Evolutionary conservation across 2,797 vertebrate species (phyloP).

Genomic region (Babyrousa celebensis): DNA sequence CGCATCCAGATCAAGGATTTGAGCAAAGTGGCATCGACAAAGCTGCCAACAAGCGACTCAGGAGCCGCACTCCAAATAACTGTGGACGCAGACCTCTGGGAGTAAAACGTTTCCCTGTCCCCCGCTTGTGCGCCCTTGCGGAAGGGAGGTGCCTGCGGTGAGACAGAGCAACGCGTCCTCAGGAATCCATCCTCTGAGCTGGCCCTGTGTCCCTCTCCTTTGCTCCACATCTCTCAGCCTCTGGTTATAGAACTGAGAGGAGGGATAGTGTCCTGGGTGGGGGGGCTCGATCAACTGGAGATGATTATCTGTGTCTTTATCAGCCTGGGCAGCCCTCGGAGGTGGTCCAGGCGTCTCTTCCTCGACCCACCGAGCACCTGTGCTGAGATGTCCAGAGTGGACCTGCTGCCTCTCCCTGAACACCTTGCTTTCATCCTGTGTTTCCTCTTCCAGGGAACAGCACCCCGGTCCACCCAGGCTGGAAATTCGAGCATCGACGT

Average conservation of each 20-base stretch:
- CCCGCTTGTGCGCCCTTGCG: accelerated
- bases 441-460: neutral
- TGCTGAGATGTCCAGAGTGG: neutral
- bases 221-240: accelerated
- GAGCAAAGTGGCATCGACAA: neutral
- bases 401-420: neutral
- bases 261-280: accelerated
- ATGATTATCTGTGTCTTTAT: accelerated
- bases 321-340: neutral
- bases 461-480: neutral
- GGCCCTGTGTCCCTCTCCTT: accelerated
- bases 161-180: accelerated
- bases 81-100: accelerated
- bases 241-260: accelerated
- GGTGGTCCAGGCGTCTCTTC: neutral
- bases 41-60: neutral
- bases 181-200: accelerated
- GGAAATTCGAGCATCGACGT: neutral
- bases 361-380: accelerated
- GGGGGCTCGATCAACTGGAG: accelerated
- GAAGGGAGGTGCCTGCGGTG: accelerated
- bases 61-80: neutral
- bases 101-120: accelerated
- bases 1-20: accelerated
- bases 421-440: neutral